These are phyloP conservation scores for Urocitellus parryii DNA, from an alignment of 2,113 vertebrate genomes.

Conservation along the genomic window DNA sequence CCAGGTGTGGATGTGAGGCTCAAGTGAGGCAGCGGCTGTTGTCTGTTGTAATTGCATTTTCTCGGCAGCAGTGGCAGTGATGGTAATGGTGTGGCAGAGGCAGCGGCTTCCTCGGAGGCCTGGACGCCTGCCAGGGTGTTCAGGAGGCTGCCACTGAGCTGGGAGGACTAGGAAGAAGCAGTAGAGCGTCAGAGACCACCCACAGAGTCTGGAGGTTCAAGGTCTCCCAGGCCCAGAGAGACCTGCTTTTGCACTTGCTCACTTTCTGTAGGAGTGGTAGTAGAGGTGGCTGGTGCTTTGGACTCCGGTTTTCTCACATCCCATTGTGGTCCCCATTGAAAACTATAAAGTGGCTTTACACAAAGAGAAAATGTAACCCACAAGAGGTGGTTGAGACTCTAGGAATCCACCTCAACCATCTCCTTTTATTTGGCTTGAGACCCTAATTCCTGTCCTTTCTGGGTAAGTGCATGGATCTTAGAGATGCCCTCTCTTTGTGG, in stretches of 20 bases:
- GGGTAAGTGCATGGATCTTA: background rate
- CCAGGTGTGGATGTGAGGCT: conserved; percentile 89
- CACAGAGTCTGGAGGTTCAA: background rate
- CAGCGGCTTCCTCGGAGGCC: conserved; percentile 74
- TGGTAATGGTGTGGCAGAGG: background rate
- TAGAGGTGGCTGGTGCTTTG: background rate
- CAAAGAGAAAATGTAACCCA: background rate
- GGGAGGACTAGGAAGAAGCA: background rate
- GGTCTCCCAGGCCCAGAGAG: fast-evolving
- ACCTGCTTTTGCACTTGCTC: background rate
- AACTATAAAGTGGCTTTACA: background rate
- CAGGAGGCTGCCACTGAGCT: conserved; percentile 8
- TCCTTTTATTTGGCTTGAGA: background rate
- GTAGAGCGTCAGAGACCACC: background rate
- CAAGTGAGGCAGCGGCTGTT: conserved; percentile 83
- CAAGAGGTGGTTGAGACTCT: background rate
- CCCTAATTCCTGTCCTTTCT: background rate
- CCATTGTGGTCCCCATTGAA: background rate
- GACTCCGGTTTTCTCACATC: background rate
- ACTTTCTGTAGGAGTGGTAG: background rate
- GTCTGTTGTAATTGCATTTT: conserved; percentile 89
- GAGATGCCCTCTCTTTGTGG: background rate
- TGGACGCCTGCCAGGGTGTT: conserved; percentile 82
- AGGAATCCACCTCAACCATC: background rate
- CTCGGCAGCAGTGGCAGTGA: conserved; percentile 58